These are phyloP conservation scores for Ditylenchus dipsaci DNA, from an alignment of 1,140 invertebrate genomes.

Conservation along the genomic window DNA sequence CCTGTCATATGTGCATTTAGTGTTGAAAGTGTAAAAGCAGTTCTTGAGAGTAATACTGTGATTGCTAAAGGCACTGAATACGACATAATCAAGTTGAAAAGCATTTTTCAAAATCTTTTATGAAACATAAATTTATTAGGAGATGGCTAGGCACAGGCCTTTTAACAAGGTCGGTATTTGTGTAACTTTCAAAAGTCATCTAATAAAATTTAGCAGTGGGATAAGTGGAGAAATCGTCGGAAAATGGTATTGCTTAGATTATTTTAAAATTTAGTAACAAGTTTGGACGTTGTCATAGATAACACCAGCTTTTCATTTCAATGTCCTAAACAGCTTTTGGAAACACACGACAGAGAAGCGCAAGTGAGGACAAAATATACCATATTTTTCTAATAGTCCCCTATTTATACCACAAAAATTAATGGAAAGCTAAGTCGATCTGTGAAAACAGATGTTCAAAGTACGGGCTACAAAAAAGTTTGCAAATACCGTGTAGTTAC, in stretches of 20 bases:
- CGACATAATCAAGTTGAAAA: neutral
- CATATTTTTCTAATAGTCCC: too few species aligned
- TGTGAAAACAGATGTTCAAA: too few species aligned
- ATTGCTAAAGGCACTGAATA: neutral
- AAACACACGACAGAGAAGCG: neutral
- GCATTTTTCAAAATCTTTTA: too few species aligned
- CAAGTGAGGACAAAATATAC: too few species aligned
- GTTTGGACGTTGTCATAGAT: neutral
- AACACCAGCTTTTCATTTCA: neutral
- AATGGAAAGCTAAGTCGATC: neutral
- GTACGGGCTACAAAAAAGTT: too few species aligned
- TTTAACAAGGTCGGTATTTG: neutral
- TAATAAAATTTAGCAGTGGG: neutral
- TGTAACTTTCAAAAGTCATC: neutral
- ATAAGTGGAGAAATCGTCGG: neutral
- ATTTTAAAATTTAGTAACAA: too few species aligned
- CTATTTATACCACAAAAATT: too few species aligned
- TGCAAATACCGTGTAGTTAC: too few species aligned
- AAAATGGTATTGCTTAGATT: neutral
- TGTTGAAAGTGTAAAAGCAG: neutral
- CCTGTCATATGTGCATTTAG: too few species aligned
- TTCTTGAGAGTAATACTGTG: neutral
- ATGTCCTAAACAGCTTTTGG: neutral
- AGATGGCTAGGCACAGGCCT: conserved; percentile 1
- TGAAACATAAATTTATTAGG: neutral